phyloP scores from a whole-genome alignment of 2,888 invertebrate genomes.

The Gryllus longicercus region DNA sequence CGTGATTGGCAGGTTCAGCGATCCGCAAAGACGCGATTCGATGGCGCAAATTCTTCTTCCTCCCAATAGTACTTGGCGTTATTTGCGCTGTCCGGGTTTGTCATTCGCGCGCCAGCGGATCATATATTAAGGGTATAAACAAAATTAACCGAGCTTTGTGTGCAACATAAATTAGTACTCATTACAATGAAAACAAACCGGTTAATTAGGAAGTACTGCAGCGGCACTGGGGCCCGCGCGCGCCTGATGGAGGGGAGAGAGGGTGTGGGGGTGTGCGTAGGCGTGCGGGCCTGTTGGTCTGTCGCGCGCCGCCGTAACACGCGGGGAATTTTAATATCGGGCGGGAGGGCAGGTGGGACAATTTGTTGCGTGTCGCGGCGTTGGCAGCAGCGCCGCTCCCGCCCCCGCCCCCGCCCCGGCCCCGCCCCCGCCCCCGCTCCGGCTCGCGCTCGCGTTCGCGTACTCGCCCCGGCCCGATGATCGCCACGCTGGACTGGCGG shows the following conservation, averaged over 20 bases:
- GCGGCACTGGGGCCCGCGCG: background rate
- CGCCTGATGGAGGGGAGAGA: background rate
- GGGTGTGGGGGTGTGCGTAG: background rate
- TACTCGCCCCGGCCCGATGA: background rate
- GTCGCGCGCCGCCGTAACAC: background rate
- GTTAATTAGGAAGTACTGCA: background rate
- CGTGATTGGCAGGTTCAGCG: background rate
- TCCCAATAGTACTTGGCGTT: background rate
- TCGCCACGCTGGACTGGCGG: background rate
- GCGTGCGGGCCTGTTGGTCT: background rate
- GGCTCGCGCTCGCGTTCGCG: too few species aligned
- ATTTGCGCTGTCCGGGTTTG: too few species aligned
- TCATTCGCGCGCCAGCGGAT: too few species aligned
- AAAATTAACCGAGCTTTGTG: background rate
- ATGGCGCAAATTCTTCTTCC: background rate
- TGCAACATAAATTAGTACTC: background rate
- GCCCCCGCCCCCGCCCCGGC: too few species aligned
- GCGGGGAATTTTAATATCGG: background rate
- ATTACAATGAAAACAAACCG: conserved; percentile 1
- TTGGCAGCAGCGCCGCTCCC: background rate
- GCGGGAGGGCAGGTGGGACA: background rate
- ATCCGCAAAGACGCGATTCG: background rate
- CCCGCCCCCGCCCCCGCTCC: too few species aligned
- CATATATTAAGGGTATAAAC: too few species aligned
- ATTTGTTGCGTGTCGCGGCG: background rate